Evolutionary conservation across 2,113 vertebrate genomes (phyloP).

Genomic region (Sinocyclocheilus anshuiensis): DNA sequence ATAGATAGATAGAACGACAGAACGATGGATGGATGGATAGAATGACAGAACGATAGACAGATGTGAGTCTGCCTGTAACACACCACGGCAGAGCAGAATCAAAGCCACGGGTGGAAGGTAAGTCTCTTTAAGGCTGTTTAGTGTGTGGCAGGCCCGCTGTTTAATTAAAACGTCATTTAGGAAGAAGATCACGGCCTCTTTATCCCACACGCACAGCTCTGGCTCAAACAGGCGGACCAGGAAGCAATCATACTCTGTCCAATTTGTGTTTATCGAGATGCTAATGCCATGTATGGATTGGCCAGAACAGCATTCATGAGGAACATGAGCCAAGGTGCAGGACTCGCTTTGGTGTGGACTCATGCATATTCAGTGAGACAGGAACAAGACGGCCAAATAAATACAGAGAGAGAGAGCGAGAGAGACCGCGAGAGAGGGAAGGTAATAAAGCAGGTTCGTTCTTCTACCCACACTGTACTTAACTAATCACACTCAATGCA

Average conservation of each 20-base stretch:
- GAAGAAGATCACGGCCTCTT: slow-evolving; percentile 39
- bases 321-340: not conserved
- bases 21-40: not conserved
- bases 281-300: slow-evolving; percentile 29
- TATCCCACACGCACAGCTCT: slow-evolving; percentile 32
- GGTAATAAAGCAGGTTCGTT: not conserved
- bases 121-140: slow-evolving; percentile 58
- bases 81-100: slow-evolving; percentile 30
- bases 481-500: not conserved
- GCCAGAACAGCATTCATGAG: slow-evolving; percentile 21
- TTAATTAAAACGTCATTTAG: slow-evolving; percentile 63
- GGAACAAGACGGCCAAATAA: slow-evolving; percentile 43
- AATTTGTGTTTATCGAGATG: slow-evolving; percentile 38
- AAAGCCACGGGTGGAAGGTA: slow-evolving; percentile 48
- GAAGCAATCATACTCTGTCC: slow-evolving; percentile 24
- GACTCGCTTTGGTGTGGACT: not conserved
- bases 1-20: not conserved
- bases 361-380: slow-evolving; percentile 48
- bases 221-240: slow-evolving; percentile 33
- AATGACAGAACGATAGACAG: not conserved
- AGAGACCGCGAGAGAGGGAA: not conserved
- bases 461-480: slow-evolving; percentile 28
- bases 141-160: slow-evolving; percentile 30
- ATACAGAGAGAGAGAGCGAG: slow-evolving; percentile 18
- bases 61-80: not conserved